Conservation (phyloP, 2,888 invertebrate genomes). For the Celastrina argiolus region DNA sequence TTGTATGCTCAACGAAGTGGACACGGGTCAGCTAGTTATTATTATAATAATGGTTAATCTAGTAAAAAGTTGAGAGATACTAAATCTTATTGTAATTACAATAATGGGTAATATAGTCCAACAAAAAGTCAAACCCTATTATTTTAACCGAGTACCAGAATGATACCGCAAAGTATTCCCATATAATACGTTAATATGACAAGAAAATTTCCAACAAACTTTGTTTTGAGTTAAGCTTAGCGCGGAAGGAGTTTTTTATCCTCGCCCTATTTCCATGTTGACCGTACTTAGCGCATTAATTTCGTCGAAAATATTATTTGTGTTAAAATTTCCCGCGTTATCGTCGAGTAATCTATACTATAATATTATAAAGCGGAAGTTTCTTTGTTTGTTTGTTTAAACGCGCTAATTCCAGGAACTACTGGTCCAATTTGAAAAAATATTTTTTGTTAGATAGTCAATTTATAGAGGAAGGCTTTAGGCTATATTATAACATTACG, state of each 20-base stretch:
- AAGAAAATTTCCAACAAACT: conserved; percentile 8
- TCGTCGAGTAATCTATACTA: conserved; percentile 18
- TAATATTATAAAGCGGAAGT: too few species aligned
- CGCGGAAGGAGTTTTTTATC: not conserved
- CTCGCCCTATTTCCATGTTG: not conserved
- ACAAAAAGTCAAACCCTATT: not conserved
- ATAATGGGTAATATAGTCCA: not conserved
- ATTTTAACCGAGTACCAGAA: not conserved
- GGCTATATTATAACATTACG: too few species aligned
- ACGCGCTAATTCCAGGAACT: too few species aligned
- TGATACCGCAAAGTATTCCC: conserved; percentile 1
- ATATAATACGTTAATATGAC: conserved; percentile 18
- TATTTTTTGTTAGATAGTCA: too few species aligned
- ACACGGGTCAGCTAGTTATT: too few species aligned
- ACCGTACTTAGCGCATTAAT: conserved; percentile 17
- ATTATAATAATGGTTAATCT: too few species aligned
- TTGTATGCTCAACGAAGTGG: too few species aligned
- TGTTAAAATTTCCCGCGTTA: conserved; percentile 4
- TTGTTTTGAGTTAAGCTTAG: not conserved
- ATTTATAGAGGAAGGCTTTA: too few species aligned
- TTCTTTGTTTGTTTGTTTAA: too few species aligned
- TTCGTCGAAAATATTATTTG: conserved; percentile 9
- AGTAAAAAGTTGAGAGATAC: too few species aligned
- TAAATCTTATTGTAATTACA: not conserved
- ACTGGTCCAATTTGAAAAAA: too few species aligned